Base-by-base conservation (phyloP, 37 sponge, comb jelly and placozoan genomes). In the Halisarca cf. caerulea region DNA sequence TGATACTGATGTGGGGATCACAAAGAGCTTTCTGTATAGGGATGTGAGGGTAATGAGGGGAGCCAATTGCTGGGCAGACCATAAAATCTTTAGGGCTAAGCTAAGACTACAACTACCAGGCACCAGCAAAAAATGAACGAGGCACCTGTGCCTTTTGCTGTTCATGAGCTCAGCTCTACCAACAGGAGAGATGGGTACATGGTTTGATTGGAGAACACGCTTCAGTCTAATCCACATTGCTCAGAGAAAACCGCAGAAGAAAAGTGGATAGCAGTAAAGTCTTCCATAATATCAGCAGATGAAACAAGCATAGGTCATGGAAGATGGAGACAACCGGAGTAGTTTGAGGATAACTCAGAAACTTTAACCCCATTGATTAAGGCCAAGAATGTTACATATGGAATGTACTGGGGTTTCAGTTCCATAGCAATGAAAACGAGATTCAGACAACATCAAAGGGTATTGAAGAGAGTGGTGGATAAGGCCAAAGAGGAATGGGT, bases 301-400 rank as follows among this genome's bases (percentile, higher is more conserved):
- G n/a, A n/a, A n/a, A n/a, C n/a, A n/a, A n/a, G n/a, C n/a, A n/a
- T n/a, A n/a, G 57, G 57, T 20, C 11, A 17, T 20, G 17, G 57
- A 17, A 77, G 40, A 32, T 33, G 44, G 80, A 81, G 72, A 35
- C 83, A 88, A 38, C 84, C 89, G 2, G 83, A 88, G 3, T 86
- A 81, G 87, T 86, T 86, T 32, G 11, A 25, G 27, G 83, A 75
- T 23, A 83, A 44, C 35, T 36, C 14, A 6, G 82, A 82, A 6
- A 54, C 33, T 17, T n/a, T 87, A 24, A 8, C 39, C 11, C 88
- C 88, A 20, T 30, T 87, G 60, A 47, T 86, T 7, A 32, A 66
- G 18, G 60, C 75, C 23, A 87, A 87, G 83, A 70, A 82, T 59
- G 66, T 27, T 15, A 77, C 83, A 0, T 77, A 87, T 6, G 21